Evolutionary conservation across 92 coral and sea anemone species (phyloP), one percentile per base, ranked within the genome.

Genomic region (Epizoanthus rinbou): DNA sequence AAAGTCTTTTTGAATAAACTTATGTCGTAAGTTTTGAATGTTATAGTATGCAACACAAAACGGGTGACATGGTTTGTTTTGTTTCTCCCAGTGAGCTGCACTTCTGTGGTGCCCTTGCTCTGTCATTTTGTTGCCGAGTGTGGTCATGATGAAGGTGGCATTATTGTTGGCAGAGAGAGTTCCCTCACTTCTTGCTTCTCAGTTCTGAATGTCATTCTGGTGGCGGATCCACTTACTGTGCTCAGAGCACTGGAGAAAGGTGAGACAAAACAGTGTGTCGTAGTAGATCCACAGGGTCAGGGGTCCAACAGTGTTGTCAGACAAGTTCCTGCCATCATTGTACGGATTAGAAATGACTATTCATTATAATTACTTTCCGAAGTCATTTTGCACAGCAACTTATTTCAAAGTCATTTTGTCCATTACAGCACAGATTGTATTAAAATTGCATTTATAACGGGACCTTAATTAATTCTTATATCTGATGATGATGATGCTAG

Each of bases 91-190:
- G 98, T 93, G 15, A 86, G 81, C 59, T 93, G 95, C 79, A 80
- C 82, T 9, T 86, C 95, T 28, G 94, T 91, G 39, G 90, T 91
- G 3, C 98, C 95, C 2, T 65, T 93, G 65, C 90, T 93, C 17
- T 93, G 98, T 71, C 95, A 93, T 70, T 93, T 93, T 58, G 70
- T 93, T 81, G 98, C 95, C 4, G 98, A 93, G 90, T 91, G 98
- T 79, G 98, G 98, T 6, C 98, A 93, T 39, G 98, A 93, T 85
- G 98, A 93, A 76, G 95, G 98, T 33, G 98, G 98, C 3, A 93
- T 93, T 50, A 87, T 93, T 65, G 98, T 93, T 13, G 98, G 98
- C 76, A 87, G 95, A 73, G 98, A 93, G 63, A 86, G 90, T 39
- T 93, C 98, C 0, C 85, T 91, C 4, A 93, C 92, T 18, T 92